phyloP scores from a whole-genome alignment of 1,140 invertebrate species.

The Pseudomyrmex flavicornis region DNA sequence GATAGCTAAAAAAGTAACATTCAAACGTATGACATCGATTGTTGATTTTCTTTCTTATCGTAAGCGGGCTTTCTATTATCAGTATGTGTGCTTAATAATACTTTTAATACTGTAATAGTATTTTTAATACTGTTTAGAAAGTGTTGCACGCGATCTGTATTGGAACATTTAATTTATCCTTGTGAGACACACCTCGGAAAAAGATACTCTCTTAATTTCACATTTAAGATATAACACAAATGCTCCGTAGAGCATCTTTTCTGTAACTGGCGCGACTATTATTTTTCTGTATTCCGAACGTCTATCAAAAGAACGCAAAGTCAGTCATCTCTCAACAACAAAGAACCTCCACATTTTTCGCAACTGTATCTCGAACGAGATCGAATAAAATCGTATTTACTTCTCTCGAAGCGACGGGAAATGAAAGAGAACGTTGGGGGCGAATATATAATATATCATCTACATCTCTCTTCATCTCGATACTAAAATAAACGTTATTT shows the following conservation, averaged over 20 bases:
- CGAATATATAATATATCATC: constrained; percentile 3
- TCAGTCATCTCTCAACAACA: constrained; percentile 47
- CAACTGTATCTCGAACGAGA: constrained; percentile 17
- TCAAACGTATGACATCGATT: too few species aligned
- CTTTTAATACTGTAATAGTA: too few species aligned
- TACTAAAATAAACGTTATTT: not conserved
- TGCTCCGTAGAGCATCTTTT: not conserved
- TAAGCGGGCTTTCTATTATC: too few species aligned
- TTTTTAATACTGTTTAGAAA: too few species aligned
- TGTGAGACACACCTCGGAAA: too few species aligned
- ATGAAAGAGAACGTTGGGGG: not conserved
- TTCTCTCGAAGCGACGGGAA: constrained; percentile 14
- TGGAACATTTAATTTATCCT: too few species aligned
- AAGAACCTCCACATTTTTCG: constrained; percentile 34
- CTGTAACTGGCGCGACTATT: not conserved
- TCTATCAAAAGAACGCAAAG: constrained; percentile 72
- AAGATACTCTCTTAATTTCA: too few species aligned
- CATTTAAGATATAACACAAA: too few species aligned
- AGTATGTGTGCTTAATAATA: too few species aligned
- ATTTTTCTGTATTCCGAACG: not conserved
- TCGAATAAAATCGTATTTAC: constrained; percentile 1
- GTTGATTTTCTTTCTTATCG: too few species aligned
- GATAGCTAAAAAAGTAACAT: not conserved
- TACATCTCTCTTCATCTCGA: not conserved
- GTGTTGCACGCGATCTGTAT: too few species aligned